Evolutionary conservation across 2,888 invertebrate genomes (phyloP).

Genomic region (Cynaeus angustus): DNA sequence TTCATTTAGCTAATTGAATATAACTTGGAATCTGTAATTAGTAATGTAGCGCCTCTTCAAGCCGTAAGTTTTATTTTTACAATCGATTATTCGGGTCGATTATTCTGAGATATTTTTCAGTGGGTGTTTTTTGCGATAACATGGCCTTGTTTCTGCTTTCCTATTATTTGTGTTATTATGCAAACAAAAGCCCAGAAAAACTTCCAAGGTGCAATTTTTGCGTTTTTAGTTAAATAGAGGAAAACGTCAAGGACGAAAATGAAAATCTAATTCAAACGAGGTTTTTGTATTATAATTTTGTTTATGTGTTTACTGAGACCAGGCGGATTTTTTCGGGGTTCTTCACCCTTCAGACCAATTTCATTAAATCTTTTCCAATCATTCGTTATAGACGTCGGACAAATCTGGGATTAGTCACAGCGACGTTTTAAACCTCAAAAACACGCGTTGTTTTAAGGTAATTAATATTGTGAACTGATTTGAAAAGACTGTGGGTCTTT

Average conservation of each 20-base stretch:
- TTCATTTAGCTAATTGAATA: slow-evolving; percentile 48
- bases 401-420: neutral
- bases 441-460: no score
- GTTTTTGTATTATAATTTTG: neutral
- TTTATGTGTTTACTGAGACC: neutral
- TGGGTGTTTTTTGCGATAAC: slow-evolving; percentile 7
- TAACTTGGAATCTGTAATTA: slow-evolving; percentile 38
- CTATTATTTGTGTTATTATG: neutral
- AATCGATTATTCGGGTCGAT: slow-evolving; percentile 14
- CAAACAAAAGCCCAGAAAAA: slow-evolving; percentile 26
- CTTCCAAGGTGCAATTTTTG: slow-evolving; percentile 22
- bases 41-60: neutral
- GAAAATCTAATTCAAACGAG: slow-evolving; percentile 9
- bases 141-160: slow-evolving; percentile 21
- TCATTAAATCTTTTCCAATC: neutral
- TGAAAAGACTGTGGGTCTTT: no score
- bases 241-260: slow-evolving; percentile 18
- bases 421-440: no score
- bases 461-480: no score
- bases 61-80: no score
- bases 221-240: no score
- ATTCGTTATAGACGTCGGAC: neutral
- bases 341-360: neutral
- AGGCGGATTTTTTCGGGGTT: neutral
- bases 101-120: neutral